phyloP scores from a whole-genome alignment of 2,797 vertebrate species.

The Sylvilagus floridanus region DNA sequence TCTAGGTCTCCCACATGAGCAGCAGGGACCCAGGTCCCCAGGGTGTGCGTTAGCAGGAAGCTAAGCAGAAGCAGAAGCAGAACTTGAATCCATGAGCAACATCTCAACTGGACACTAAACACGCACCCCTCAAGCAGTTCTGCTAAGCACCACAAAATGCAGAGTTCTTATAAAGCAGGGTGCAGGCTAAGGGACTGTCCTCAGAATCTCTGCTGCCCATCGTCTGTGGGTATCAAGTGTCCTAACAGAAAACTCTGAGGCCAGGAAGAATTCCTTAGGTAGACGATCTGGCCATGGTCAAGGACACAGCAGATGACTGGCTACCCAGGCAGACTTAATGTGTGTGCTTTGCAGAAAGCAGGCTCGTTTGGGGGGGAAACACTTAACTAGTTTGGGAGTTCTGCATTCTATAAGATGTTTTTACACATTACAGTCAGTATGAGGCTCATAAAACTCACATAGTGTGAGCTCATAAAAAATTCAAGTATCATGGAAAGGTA shows the following conservation, averaged over 20 bases:
- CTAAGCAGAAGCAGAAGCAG: no score
- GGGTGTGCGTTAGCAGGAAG: no score
- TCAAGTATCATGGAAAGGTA: slow-evolving; percentile 26
- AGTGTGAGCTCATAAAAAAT: slow-evolving; percentile 35
- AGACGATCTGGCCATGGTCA: not conserved
- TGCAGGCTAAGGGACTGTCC: not conserved
- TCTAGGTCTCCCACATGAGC: no score
- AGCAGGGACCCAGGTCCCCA: no score
- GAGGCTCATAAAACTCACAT: not conserved
- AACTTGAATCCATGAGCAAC: no score
- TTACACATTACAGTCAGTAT: not conserved
- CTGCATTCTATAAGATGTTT: not conserved
- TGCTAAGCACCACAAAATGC: not conserved
- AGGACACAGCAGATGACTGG: not conserved
- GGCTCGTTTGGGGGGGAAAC: not conserved
- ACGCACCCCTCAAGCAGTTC: not conserved
- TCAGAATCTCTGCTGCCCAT: not conserved
- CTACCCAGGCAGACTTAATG: not conserved
- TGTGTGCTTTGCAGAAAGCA: not conserved
- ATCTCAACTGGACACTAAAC: no score
- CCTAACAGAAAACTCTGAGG: not conserved
- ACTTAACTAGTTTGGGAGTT: not conserved
- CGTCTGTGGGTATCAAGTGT: accelerated
- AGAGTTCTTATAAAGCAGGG: not conserved
- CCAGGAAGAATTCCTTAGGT: not conserved